These are phyloP conservation scores for Brachyptera putata DNA, from an alignment of 2,888 invertebrate species.

Conservation along the genomic window DNA sequence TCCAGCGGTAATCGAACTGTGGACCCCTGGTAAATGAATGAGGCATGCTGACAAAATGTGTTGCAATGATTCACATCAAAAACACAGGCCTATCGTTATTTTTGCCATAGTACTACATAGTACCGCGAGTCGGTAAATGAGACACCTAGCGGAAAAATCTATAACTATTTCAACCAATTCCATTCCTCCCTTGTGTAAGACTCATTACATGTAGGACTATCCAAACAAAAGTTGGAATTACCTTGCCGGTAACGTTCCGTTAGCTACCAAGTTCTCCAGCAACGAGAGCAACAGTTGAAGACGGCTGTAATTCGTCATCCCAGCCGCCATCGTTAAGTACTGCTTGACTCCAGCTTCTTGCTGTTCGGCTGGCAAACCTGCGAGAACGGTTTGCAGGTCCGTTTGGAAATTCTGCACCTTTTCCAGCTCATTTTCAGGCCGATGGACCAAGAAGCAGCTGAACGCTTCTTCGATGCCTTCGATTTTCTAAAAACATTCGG, in stretches of 20 bases:
- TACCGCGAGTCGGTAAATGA: too few species aligned
- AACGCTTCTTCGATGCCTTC: slow-evolving; percentile 87
- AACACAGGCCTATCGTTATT: too few species aligned
- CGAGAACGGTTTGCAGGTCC: slow-evolving; percentile 63
- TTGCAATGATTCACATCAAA: too few species aligned
- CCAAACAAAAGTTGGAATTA: too few species aligned
- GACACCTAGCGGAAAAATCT: too few species aligned
- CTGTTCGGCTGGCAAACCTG: slow-evolving; percentile 62
- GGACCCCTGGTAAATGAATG: too few species aligned
- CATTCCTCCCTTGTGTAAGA: too few species aligned
- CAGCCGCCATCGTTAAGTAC: slow-evolving; percentile 68
- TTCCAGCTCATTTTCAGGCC: slow-evolving; percentile 64
- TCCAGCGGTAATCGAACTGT: too few species aligned
- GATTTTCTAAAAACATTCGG: slow-evolving; percentile 55
- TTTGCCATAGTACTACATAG: too few species aligned
- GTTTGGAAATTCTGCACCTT: slow-evolving; percentile 64
- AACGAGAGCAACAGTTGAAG: slow-evolving; percentile 71
- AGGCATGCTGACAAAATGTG: too few species aligned
- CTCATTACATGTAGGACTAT: too few species aligned
- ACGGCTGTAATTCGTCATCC: slow-evolving; percentile 68
- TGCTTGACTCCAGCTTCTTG: slow-evolving; percentile 71
- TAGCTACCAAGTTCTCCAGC: slow-evolving; percentile 69
- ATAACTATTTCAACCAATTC: too few species aligned
- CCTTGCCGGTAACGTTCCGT: slow-evolving; percentile 71
- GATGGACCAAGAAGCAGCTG: slow-evolving; percentile 79